Evolutionary conservation across 2,113 vertebrate genomes (phyloP).

Genomic region (Dascyllus trimaculatus): DNA sequence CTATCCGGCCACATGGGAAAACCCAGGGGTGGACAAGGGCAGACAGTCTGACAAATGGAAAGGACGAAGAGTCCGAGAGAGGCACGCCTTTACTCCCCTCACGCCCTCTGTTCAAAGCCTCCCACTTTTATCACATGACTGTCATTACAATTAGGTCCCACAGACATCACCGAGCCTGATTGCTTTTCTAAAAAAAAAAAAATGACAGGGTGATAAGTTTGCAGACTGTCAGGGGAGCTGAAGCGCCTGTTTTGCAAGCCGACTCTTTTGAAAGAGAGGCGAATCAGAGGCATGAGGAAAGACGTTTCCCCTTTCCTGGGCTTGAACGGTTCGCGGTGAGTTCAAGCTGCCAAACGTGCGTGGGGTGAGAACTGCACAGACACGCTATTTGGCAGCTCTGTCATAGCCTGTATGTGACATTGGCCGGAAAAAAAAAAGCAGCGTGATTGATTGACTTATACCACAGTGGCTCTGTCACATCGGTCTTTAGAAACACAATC

Average conservation of each 20-base stretch:
- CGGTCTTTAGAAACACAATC: slow-evolving; percentile 33
- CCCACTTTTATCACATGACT: slow-evolving; percentile 61
- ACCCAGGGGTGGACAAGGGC: slow-evolving; percentile 48
- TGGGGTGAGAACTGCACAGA: slow-evolving; percentile 42
- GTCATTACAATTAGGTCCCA: slow-evolving; percentile 46
- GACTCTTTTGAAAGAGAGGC: slow-evolving; percentile 58
- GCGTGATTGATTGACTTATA: slow-evolving; percentile 50
- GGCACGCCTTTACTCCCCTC: slow-evolving; percentile 31
- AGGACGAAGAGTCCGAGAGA: slow-evolving; percentile 38
- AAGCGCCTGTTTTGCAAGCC: slow-evolving; percentile 59
- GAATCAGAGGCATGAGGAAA: slow-evolving; percentile 63
- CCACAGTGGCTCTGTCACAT: slow-evolving; percentile 5
- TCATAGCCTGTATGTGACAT: slow-evolving; percentile 36
- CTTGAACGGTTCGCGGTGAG: slow-evolving; percentile 63
- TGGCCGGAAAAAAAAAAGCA: slow-evolving; percentile 21
- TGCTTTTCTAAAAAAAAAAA: slow-evolving; percentile 13
- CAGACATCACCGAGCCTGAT: slow-evolving; percentile 34
- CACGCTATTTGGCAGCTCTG: slow-evolving; percentile 52
- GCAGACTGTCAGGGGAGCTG: slow-evolving; percentile 60
- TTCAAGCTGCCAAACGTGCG: slow-evolving; percentile 65
- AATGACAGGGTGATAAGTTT: slow-evolving; percentile 67
- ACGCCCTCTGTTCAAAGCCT: slow-evolving; percentile 42
- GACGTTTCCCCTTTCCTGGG: slow-evolving; percentile 70
- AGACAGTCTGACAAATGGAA: slow-evolving; percentile 65
- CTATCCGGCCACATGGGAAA: slow-evolving; percentile 55